These are phyloP conservation scores for Ptychoptera contaminata DNA, from an alignment of 2,888 invertebrate genomes.

Conservation along the genomic window DNA sequence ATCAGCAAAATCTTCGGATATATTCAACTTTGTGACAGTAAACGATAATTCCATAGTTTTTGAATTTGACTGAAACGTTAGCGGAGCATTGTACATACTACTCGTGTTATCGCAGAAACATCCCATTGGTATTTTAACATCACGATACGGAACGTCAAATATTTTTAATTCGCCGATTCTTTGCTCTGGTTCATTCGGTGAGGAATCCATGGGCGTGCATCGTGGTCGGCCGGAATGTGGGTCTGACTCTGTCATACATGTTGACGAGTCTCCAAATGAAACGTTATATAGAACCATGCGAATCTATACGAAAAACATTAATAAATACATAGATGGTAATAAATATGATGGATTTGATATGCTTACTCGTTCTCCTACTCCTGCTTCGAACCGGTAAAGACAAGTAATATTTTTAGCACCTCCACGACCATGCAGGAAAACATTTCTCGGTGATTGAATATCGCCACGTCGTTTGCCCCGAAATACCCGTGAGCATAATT, in stretches of 20 bases:
- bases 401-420: slow-evolving; percentile 63
- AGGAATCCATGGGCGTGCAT: slow-evolving; percentile 32
- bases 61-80: slow-evolving; percentile 48
- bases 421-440: slow-evolving; percentile 70
- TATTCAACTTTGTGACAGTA: slow-evolving; percentile 52
- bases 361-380: slow-evolving; percentile 42
- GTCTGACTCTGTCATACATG: slow-evolving; percentile 55
- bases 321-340: not conserved
- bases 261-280: slow-evolving; percentile 48
- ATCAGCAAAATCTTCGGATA: slow-evolving; percentile 68
- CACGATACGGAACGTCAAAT: slow-evolving; percentile 51
- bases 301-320: slow-evolving; percentile 4
- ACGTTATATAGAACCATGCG: slow-evolving; percentile 51
- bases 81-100: slow-evolving; percentile 38
- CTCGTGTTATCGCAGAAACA: slow-evolving; percentile 65
- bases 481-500: slow-evolving; percentile 45
- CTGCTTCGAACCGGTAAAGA: slow-evolving; percentile 58
- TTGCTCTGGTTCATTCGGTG: slow-evolving; percentile 22
- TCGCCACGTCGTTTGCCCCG: slow-evolving; percentile 43
- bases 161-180: slow-evolving; percentile 39
- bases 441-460: slow-evolving; percentile 51
- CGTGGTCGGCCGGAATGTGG: slow-evolving; percentile 52
- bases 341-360: too few species aligned
- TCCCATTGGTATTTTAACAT: slow-evolving; percentile 50
- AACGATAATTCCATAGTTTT: slow-evolving; percentile 61